Percentiles rank a stretch among this genome's conserved stretches.
phyloP scores from a whole-genome alignment of 2,113 vertebrate species.

The Cygnus atratus region DNA sequence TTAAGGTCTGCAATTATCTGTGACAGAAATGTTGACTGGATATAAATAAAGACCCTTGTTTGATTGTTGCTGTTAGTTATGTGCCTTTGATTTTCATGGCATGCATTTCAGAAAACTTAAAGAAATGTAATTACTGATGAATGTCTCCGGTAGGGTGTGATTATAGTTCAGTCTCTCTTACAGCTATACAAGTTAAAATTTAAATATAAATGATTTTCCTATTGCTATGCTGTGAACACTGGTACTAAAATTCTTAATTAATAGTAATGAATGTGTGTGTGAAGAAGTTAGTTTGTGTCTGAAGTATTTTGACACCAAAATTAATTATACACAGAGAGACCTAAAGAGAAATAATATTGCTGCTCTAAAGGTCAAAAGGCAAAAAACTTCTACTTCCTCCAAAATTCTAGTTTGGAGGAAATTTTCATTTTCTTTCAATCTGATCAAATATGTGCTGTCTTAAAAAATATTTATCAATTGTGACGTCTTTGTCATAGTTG shows the following conservation, averaged over 20 bases:
- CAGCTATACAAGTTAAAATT: neutral
- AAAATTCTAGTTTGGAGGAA: neutral
- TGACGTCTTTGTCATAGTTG: neutral
- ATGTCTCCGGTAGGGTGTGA: neutral
- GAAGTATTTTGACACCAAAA: neutral
- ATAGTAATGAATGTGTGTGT: neutral
- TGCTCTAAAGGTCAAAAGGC: neutral
- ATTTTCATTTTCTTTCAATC: neutral
- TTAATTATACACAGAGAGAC: neutral
- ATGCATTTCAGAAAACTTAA: constrained; percentile 20
- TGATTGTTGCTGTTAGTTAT: constrained; percentile 38
- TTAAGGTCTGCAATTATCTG: constrained; percentile 51
- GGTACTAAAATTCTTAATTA: neutral
- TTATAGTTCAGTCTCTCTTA: constrained; percentile 1
- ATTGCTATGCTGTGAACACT: neutral
- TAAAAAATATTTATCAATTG: neutral
- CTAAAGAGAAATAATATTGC: neutral
- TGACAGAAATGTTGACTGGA: constrained; percentile 38
- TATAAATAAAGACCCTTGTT: constrained; percentile 32
- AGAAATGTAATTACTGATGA: constrained; percentile 47
- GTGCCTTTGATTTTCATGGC: constrained; percentile 41
- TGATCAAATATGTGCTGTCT: neutral
- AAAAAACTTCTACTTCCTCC: neutral
- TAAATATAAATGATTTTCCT: neutral
- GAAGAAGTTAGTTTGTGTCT: neutral